Base-by-base conservation (phyloP, 2,797 vertebrate genomes). In the Gymnothorax javanicus region DNA sequence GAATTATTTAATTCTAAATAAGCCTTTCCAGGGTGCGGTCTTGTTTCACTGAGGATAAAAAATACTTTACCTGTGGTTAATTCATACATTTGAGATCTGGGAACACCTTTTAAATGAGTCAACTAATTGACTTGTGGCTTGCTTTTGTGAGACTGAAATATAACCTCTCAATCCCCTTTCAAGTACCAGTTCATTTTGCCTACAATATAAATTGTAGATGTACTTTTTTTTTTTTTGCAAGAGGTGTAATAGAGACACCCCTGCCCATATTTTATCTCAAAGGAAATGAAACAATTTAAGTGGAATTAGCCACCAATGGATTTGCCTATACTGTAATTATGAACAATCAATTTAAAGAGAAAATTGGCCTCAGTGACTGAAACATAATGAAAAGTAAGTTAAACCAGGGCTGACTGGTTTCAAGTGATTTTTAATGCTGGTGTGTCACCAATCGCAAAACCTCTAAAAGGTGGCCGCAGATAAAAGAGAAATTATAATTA, bases 261-360 rank as follows among this genome's bases (percentile, higher is more conserved):
- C 67, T 20, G 7, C 7, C 43, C 5, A 52, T 33, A 6, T 12
- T 33, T 79, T 52, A 12, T 79, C 20, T 8, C 15, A 52, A 79
- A 33, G 17, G 75, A 79, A 79, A 79, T 27, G 85, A 73, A 86
- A 7, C 57, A 71, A 59, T 59, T 60, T 54, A 23, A 59, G 27
- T 23, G 84, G 71, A 81, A 58, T 69, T 82, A 86, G 52, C 60
- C 17, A n/a, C 25, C 13, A 27, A 62, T 9, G 25, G 52, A 27
- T 82, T 82, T 58, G 62, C 79, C 86, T 77, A 50, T 25, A 54
- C 50, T 57, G 52, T 60, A 62, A 33, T 86, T 83, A 33, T 4
- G 57, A 7, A 15, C 62, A 27, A 54, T 60, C 81, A 79, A 79
- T 43, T 50, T 43, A 60, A 7, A 77, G 79, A 85, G 56, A 58